These are phyloP conservation scores for Poecile atricapillus DNA, from an alignment of 2,113 vertebrate genomes.

Conservation along the genomic window DNA sequence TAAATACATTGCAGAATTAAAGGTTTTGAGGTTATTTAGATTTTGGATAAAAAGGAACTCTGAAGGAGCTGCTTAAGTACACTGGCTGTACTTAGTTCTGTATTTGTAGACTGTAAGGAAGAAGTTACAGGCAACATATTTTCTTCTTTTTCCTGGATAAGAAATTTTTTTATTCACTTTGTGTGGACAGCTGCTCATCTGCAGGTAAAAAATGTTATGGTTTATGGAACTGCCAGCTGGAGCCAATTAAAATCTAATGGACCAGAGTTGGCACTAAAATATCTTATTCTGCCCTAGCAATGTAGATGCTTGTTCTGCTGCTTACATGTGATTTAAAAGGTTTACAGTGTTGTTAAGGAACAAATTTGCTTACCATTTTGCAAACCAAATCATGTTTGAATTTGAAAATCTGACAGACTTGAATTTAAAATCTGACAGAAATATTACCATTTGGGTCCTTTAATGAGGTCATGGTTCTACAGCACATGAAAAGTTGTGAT, in stretches of 20 bases:
- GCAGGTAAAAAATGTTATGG: constrained; percentile 30
- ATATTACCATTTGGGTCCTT: background rate
- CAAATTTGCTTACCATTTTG: background rate
- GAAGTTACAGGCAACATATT: background rate
- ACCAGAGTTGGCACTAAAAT: constrained; percentile 19
- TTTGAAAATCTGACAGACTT: background rate
- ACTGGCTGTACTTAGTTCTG: background rate
- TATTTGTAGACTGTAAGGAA: background rate
- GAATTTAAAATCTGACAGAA: background rate
- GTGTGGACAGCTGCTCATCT: constrained; percentile 50
- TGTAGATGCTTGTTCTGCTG: background rate
- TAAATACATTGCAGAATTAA: background rate
- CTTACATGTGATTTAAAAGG: background rate
- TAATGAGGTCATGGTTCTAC: background rate
- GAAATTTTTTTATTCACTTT: background rate
- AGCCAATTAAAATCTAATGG: constrained; percentile 55
- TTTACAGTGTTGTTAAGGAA: background rate
- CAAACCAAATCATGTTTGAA: background rate
- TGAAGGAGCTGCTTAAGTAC: background rate
- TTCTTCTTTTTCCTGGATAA: background rate
- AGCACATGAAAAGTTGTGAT: background rate
- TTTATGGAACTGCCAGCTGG: constrained; percentile 47
- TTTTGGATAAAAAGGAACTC: background rate
- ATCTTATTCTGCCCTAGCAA: background rate
- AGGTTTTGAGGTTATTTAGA: background rate